These are phyloP conservation scores for Spatulosminthurus flaviceps DNA, from an alignment of 2,888 invertebrate species.

Conservation along the genomic window DNA sequence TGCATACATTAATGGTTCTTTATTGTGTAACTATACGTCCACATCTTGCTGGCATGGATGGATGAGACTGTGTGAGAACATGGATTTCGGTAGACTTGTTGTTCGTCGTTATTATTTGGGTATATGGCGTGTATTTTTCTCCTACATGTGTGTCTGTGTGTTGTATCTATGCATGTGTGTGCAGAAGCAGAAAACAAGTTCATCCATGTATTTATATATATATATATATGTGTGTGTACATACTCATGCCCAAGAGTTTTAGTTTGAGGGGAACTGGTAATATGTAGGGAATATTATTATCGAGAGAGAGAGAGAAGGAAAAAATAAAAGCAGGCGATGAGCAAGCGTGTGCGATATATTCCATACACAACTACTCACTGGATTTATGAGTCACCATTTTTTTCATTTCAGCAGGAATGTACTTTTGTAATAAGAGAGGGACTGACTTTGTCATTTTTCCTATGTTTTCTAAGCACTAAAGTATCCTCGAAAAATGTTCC, in stretches of 20 bases:
- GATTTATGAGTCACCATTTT: constrained; percentile 1
- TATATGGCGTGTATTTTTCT: background rate
- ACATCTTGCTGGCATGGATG: background rate
- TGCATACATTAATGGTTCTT: background rate
- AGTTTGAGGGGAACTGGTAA: background rate
- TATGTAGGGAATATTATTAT: background rate
- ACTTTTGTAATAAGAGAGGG: constrained; percentile 14
- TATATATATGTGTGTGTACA: too few species aligned
- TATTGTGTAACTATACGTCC: background rate
- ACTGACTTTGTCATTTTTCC: background rate
- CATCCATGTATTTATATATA: background rate
- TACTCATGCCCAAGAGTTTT: constrained; percentile 18
- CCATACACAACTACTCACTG: constrained; percentile 1
- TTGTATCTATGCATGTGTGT: background rate
- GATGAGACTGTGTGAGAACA: background rate
- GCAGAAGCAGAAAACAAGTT: constrained; percentile 18
- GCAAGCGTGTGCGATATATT: constrained; percentile 14
- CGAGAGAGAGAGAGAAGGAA: background rate
- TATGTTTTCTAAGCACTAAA: background rate
- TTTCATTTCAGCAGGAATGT: background rate
- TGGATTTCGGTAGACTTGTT: constrained; percentile 7
- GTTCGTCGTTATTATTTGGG: background rate
- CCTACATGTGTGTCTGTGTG: background rate
- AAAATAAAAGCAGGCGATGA: background rate
- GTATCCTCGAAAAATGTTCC: too few species aligned